Evolutionary conservation across 2,888 invertebrate genomes (phyloP).

Genomic region (Trilocha varians): DNA sequence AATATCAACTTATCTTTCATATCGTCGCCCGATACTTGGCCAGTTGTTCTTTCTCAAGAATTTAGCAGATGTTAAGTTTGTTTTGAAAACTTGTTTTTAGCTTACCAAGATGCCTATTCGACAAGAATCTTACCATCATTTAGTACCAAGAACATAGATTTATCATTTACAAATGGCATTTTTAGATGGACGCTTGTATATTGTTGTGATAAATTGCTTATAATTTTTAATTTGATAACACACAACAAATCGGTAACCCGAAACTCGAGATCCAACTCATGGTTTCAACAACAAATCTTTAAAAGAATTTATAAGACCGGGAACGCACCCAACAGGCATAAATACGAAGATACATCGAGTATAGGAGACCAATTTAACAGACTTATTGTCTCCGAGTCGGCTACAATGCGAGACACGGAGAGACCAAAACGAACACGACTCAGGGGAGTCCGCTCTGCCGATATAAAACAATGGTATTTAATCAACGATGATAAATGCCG

Average conservation of each 20-base stretch:
- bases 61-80: neutral
- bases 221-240: neutral
- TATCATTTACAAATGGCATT: neutral
- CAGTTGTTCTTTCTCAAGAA: neutral
- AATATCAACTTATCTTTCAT: conserved; percentile 13
- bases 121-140: neutral
- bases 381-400: conserved; percentile 68
- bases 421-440: conserved; percentile 58
- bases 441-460: conserved; percentile 59
- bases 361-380: conserved; percentile 70
- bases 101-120: neutral
- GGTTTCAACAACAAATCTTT: neutral
- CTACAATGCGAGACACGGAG: conserved; percentile 63
- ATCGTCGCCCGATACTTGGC: conserved; percentile 7
- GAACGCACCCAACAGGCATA: conserved; percentile 45
- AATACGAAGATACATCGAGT: conserved; percentile 54
- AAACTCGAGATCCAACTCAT: neutral
- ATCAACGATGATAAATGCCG: conserved; percentile 73
- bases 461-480: conserved; percentile 74
- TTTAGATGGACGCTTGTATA: too few relatives aligned
- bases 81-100: neutral
- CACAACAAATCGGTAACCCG: neutral
- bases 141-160: neutral
- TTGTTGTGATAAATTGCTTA: too few relatives aligned
- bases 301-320: conserved; percentile 22